Conservation (phyloP, 1,140 invertebrate genomes). For the Drosophila murphyi region DNA sequence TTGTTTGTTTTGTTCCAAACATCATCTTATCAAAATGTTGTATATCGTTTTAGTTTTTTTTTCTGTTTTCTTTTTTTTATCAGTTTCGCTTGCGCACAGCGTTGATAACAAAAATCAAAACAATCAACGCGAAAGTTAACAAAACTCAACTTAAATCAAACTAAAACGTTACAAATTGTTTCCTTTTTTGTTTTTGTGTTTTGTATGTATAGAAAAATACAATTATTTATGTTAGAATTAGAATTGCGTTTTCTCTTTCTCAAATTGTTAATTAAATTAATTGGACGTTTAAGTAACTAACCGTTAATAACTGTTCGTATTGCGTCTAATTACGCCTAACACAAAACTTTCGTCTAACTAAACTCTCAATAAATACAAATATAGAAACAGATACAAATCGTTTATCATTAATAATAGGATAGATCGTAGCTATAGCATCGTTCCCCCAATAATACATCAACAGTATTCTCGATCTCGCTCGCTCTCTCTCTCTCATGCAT, state of each 20-base stretch:
- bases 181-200: slow-evolving; percentile 11
- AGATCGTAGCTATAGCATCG: slow-evolving; percentile 53
- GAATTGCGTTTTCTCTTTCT: slow-evolving; percentile 23
- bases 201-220: slow-evolving; percentile 69
- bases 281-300: slow-evolving; percentile 84
- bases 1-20: neutral
- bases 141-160: slow-evolving; percentile 60
- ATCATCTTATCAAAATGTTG: slow-evolving; percentile 24
- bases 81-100: slow-evolving; percentile 77
- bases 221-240: slow-evolving; percentile 49
- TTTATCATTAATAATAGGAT: slow-evolving; percentile 64
- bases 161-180: slow-evolving; percentile 31
- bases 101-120: slow-evolving; percentile 75
- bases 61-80: slow-evolving; percentile 31
- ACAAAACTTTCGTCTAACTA: slow-evolving; percentile 75
- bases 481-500: neutral
- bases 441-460: slow-evolving; percentile 44
- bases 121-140: slow-evolving; percentile 68
- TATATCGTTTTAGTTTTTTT: slow-evolving; percentile 20
- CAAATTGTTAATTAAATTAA: slow-evolving; percentile 75
- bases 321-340: slow-evolving; percentile 44
- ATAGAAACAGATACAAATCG: slow-evolving; percentile 77
- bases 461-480: slow-evolving; percentile 35
- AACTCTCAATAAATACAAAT: slow-evolving; percentile 81
- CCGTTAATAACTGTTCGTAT: slow-evolving; percentile 75